Evolutionary conservation across 2,797 vertebrate genomes (phyloP), one percentile per base, ranked within the genome.

Genomic region (Eremophila alpestris): DNA sequence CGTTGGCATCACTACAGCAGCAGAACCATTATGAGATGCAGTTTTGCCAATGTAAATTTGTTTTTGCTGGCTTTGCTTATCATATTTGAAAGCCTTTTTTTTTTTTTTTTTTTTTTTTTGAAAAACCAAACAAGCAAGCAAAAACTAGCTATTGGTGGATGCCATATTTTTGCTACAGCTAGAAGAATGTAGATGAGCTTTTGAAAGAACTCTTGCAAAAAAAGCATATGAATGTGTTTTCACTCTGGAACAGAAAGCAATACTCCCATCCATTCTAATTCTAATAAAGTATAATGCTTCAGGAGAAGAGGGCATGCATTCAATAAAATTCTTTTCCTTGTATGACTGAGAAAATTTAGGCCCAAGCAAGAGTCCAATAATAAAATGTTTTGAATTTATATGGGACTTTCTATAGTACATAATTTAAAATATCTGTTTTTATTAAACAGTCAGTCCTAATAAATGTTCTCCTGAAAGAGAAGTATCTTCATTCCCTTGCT

Each of bases 1-100:
- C 17, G 24, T 7, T 96, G 89, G 76, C 92, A 91, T 45, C 67
- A 13, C 29, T 90, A 36, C 13, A 3, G 24, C 56, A 81, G 34
- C 32, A 85, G 69, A 94, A 88, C 58, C 32, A 74, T 83, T 75
- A 83, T 14, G 29, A 81, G 20, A 48, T 16, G 32, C 40, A 75
- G 40, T 67, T 78, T 83, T 90, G 87, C 94, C 91, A 95, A 94
- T 26, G 80, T 71, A 94, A 94, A 91, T 92, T 89, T 94, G 62
- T 55, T 88, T 93, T 75, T 86, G 7, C 62, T 96, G 91, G 62
- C 64, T 88, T 83, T 84, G 46, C 46, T 95, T 88, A 58, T 56
- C 65, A 55, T 2, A 1, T 85, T 94, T 74, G 45, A 58, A 94
- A 77, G 46, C 11, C 22, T 3, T 30, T 45, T 52, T 54, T 59